Conservation (phyloP, 2,888 invertebrate species). For the Platerodrilus igneus region DNA sequence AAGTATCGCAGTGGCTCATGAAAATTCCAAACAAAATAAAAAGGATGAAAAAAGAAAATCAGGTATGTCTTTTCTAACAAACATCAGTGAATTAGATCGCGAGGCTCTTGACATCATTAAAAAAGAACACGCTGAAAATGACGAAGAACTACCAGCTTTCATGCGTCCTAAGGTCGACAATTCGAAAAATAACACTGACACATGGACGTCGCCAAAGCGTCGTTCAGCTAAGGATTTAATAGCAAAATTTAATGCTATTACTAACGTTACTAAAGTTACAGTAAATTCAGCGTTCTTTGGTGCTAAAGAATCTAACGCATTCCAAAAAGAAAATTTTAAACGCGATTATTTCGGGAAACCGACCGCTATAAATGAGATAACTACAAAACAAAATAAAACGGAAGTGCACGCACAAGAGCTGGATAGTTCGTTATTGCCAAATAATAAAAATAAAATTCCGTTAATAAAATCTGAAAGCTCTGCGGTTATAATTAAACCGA, state of each 20-base stretch:
- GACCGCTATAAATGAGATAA: slow-evolving; percentile 32
- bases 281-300: slow-evolving; percentile 51
- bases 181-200: slow-evolving; percentile 32
- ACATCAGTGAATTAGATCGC: slow-evolving; percentile 74
- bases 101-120: slow-evolving; percentile 73
- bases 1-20: slow-evolving; percentile 26
- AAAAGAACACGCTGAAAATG: slow-evolving; percentile 45
- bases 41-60: slow-evolving; percentile 54
- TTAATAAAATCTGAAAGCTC: slow-evolving; percentile 46
- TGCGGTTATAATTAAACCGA: slow-evolving; percentile 36
- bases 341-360: slow-evolving; percentile 40
- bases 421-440: slow-evolving; percentile 30
- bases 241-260: slow-evolving; percentile 59
- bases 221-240: slow-evolving; percentile 54
- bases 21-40: slow-evolving; percentile 31
- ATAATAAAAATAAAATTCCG: slow-evolving; percentile 35
- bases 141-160: slow-evolving; percentile 42
- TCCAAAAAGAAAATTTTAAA: slow-evolving; percentile 33
- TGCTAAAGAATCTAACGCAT: slow-evolving; percentile 29
- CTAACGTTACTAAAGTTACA: slow-evolving; percentile 54
- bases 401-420: slow-evolving; percentile 9
- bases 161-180: slow-evolving; percentile 43
- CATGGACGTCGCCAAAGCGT: slow-evolving; percentile 40
- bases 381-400: slow-evolving; percentile 18
- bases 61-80: slow-evolving; percentile 61